A percentile compares a stretch with the other conserved stretches of the same genome.
Evolutionary conservation across 2,888 invertebrate species (phyloP).

Genomic region (Pammene fasciana): DNA sequence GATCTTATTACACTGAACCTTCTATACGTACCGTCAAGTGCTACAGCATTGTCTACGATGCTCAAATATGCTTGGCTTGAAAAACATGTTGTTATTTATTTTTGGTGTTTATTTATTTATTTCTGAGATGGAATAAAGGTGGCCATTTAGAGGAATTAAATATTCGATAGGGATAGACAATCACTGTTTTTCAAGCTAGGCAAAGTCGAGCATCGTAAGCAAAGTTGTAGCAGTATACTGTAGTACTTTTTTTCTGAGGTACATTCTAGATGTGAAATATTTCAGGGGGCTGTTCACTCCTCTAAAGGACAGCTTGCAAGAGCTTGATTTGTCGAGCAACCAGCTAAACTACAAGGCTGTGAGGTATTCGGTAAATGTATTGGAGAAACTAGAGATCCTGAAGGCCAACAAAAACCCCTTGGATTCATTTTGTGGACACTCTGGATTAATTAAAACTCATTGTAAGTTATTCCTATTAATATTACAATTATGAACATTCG

Average conservation of each 20-base stretch:
- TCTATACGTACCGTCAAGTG: too few species aligned
- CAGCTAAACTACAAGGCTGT: background rate
- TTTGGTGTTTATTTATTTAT: too few species aligned
- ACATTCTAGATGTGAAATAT: background rate
- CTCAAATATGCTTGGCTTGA: too few species aligned
- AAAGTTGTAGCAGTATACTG: too few species aligned
- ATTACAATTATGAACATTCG: background rate
- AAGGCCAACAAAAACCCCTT: slow-evolving; percentile 1
- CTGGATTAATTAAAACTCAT: background rate
- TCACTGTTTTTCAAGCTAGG: too few species aligned
- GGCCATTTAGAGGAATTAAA: too few species aligned
- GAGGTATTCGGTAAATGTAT: background rate
- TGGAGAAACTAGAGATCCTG: background rate
- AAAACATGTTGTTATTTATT: too few species aligned
- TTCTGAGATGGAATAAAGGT: too few species aligned
- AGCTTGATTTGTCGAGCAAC: slow-evolving; percentile 16
- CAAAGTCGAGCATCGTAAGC: too few species aligned
- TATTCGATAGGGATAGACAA: too few species aligned
- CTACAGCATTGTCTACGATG: too few species aligned
- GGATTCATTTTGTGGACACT: slow-evolving; percentile 11
- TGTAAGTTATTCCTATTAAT: background rate
- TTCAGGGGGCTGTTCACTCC: slow-evolving; percentile 22
- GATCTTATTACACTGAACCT: too few species aligned
- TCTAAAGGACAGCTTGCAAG: slow-evolving; percentile 3
- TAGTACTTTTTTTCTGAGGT: background rate